phyloP scores from a whole-genome alignment of 2,888 invertebrate genomes.

The Ennomos fuscantarius region DNA sequence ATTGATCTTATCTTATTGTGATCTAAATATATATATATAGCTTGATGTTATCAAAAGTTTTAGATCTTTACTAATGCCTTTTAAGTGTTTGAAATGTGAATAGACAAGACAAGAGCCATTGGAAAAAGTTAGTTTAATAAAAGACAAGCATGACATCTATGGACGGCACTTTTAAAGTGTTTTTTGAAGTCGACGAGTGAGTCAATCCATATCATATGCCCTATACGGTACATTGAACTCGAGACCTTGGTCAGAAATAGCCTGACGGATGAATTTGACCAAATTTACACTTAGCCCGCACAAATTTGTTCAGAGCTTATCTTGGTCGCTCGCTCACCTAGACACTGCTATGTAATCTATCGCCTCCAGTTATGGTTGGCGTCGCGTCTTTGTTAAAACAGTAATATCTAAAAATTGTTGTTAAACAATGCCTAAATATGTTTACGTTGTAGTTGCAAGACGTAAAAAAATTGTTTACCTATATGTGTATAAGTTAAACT shows the following conservation, averaged over 20 bases:
- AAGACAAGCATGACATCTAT: background rate
- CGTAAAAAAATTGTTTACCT: no score
- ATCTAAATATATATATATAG: no score
- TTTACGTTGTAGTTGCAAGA: no score
- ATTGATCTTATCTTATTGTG: no score
- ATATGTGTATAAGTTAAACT: no score
- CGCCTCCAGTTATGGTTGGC: slow-evolving; percentile 9
- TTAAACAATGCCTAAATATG: no score
- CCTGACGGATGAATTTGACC: slow-evolving; percentile 68
- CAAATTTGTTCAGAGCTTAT: slow-evolving; percentile 70
- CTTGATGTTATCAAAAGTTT: no score
- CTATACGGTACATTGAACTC: slow-evolving; percentile 68
- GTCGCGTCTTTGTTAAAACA: background rate
- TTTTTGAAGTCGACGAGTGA: slow-evolving; percentile 10
- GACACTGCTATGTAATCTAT: slow-evolving; percentile 13
- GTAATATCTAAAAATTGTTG: no score
- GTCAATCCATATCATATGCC: slow-evolving; percentile 44
- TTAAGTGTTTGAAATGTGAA: no score
- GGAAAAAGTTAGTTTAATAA: background rate
- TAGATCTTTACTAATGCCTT: no score
- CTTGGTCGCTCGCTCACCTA: slow-evolving; percentile 42
- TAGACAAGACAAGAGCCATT: no score
- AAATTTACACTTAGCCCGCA: slow-evolving; percentile 64
- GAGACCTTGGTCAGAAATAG: slow-evolving; percentile 72
- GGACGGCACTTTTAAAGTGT: background rate